Conservation (phyloP, 2,113 vertebrate genomes). For the Paratilapia polleni region DNA sequence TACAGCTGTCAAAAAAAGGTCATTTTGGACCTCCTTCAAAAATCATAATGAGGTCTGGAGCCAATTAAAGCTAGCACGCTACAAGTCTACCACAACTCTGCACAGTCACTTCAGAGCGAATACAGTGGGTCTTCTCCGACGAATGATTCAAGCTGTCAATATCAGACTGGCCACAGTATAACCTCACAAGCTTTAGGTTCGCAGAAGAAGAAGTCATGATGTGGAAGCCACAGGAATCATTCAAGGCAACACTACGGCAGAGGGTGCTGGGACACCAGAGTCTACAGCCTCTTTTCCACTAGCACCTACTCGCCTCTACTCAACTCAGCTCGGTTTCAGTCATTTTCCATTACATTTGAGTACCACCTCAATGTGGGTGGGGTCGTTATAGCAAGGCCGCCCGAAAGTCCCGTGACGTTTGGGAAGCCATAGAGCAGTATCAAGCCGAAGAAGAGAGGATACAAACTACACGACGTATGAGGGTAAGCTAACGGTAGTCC, state of each 20-base stretch:
- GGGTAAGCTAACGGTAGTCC: background rate
- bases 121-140: too few species aligned
- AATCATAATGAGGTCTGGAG: background rate
- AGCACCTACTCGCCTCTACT: too few species aligned
- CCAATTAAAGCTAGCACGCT: background rate
- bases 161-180: background rate
- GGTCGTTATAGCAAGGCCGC: too few species aligned
- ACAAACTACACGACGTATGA: background rate
- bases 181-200: background rate
- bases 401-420: too few species aligned
- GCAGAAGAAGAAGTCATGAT: background rate
- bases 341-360: too few species aligned
- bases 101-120: background rate
- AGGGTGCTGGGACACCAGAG: too few species aligned
- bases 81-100: background rate
- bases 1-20: background rate
- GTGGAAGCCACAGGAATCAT: background rate
- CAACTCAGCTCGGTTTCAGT: too few species aligned
- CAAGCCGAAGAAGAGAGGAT: background rate
- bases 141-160: background rate
- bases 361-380: too few species aligned
- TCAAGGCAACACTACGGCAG: background rate
- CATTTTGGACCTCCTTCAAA: background rate
- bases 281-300: too few species aligned
- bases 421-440: background rate